Conservation (phyloP, 2,797 vertebrate genomes). For the Enteromius anoplus region DNA sequence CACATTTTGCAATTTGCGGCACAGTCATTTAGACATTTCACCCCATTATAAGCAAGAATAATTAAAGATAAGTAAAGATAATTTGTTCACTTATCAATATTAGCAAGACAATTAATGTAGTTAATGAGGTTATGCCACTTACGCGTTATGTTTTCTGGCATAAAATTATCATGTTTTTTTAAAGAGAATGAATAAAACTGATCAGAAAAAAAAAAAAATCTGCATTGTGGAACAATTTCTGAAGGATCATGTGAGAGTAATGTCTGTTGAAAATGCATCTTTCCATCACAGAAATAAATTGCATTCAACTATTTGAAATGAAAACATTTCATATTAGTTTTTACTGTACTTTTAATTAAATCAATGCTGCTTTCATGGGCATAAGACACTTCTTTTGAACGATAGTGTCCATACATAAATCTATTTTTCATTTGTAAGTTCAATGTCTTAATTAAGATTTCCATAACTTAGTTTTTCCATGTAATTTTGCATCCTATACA, state of each 20-base stretch:
- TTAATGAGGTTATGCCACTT: not conserved
- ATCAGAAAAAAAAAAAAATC: not conserved
- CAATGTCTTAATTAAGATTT: not conserved
- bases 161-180: not conserved
- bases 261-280: not conserved
- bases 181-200: not conserved
- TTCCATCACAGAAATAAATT: not conserved
- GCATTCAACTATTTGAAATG: not conserved
- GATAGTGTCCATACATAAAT: too few relatives aligned
- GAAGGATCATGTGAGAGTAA: not conserved
- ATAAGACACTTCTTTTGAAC: not conserved
- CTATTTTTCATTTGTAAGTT: not conserved
- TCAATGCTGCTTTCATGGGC: not conserved
- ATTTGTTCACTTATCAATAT: not conserved
- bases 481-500: not conserved
- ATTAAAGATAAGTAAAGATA: slow-evolving; percentile 4
- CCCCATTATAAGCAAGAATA: not conserved
- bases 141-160: not conserved
- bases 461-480: not conserved
- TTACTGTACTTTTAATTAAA: not conserved
- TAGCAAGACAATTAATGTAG: slow-evolving; percentile 1
- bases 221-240: not conserved
- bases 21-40: not conserved
- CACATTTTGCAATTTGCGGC: not conserved
- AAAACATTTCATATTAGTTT: not conserved